Evolutionary conservation across 2,797 vertebrate species (phyloP).

Genomic region (Bovichtus variegatus): DNA sequence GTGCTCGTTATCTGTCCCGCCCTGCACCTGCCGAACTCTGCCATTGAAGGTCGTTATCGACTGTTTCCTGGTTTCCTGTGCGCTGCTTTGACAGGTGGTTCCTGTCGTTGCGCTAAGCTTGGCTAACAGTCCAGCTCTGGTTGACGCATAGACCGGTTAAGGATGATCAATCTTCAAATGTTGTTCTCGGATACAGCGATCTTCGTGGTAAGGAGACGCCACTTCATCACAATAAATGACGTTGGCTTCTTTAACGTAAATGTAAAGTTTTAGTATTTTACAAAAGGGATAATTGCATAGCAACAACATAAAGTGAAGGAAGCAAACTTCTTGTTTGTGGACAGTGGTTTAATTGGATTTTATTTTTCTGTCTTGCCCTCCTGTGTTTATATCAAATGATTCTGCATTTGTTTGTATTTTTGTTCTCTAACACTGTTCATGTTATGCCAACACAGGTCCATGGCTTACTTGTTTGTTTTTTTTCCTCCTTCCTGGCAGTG

Average conservation of each 20-base stretch:
- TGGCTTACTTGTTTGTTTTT: conserved; percentile 33
- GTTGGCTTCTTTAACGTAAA: not conserved
- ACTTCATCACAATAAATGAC: not conserved
- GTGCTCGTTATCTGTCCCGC: no score
- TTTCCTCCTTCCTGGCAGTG: conserved; percentile 28
- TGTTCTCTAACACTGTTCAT: conserved; percentile 11
- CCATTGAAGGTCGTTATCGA: no score
- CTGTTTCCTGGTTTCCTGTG: no score
- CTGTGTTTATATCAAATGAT: conserved; percentile 26
- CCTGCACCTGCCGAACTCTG: no score
- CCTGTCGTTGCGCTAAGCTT: not conserved
- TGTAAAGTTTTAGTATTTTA: no score
- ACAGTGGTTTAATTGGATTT: conserved; percentile 12
- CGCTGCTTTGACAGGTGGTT: no score
- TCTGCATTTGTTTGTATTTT: conserved; percentile 8
- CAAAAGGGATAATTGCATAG: not conserved
- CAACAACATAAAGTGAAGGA: not conserved
- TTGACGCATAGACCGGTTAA: not conserved
- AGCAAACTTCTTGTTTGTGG: not conserved
- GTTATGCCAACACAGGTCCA: conserved; percentile 5
- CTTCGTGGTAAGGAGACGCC: no score
- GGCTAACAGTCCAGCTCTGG: not conserved
- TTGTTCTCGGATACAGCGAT: not conserved
- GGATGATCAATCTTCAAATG: not conserved
- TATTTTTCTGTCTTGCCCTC: not conserved